Evolutionary conservation across 2,113 vertebrate genomes (phyloP), one percentile per base, ranked within the genome.

Genomic region (Eidolon helvum): DNA sequence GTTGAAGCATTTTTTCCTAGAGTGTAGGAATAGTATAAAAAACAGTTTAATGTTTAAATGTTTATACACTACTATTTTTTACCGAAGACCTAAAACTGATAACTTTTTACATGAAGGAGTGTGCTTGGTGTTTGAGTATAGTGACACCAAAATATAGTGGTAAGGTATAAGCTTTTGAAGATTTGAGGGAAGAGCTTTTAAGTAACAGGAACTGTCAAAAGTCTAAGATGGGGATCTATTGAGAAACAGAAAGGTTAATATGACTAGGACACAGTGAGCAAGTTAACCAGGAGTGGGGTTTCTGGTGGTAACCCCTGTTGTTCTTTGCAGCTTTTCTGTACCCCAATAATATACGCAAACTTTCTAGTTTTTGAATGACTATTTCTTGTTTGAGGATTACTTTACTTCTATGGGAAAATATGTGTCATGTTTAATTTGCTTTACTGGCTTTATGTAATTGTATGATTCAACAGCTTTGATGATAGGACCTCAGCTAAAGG

Each of bases 401-500:
- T 85, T 96, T 84, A 35, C 77, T 85, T 96, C 16, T 90, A 38
- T 96, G 59, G 57, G 66, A 91, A 96, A 94, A 69, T 91, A 93
- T 43, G 26, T 22, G 75, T 95, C 19, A 79, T 91, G 55, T 95
- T 93, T 95, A 91, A 53, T 95, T 80, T 90, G 35, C 82, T 95
- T 96, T 92, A 78, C 87, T 96, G 65, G 48, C 86, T 95, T 96
- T 40, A 95, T 92, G 38, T 77, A 24, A 26, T 84, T 85, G 11
- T 96, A 35, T 94, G 74, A 95, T 80, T 92, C 66, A 94, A 63
- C n/a, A 94, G 53, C 96, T 97, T 96, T 88, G 48, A 98, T 74
- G 66, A 79, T 57, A 38, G 0, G 65, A 35, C 45, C 65, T 30
- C 48, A 95, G 78, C 63, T 97, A 43, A 96, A 92, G 69, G 97